phyloP scores from a whole-genome alignment of 2,797 vertebrate genomes.

The Columba guinea region DNA sequence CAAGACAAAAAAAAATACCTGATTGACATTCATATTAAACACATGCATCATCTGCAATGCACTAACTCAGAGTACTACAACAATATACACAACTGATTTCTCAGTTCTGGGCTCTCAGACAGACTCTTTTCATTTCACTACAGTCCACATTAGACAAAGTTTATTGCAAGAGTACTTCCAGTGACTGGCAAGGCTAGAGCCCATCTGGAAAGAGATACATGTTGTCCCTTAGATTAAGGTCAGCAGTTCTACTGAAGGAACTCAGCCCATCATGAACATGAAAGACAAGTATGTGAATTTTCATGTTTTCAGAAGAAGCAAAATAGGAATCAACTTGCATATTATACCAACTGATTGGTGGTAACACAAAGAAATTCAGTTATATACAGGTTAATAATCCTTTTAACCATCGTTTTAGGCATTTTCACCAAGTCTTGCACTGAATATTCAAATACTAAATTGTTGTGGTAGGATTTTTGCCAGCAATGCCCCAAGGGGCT shows the following conservation, averaged over 20 bases:
- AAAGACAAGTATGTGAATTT: fast-evolving
- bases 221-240: background rate
- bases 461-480: background rate
- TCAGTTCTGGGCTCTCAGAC: background rate
- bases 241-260: background rate
- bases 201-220: background rate
- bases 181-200: background rate
- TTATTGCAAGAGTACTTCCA: background rate
- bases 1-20: background rate
- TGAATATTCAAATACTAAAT: background rate
- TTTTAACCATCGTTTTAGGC: background rate
- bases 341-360: background rate
- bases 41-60: background rate
- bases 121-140: background rate
- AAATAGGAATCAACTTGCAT: background rate
- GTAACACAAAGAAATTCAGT: background rate
- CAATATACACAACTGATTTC: background rate
- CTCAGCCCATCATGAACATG: background rate
- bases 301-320: background rate
- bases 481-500: background rate
- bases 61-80: background rate
- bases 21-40: background rate
- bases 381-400: background rate
- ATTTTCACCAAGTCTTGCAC: background rate
- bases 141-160: background rate